phyloP scores from a whole-genome alignment of 2,888 invertebrate genomes.

The Melipona beecheii region DNA sequence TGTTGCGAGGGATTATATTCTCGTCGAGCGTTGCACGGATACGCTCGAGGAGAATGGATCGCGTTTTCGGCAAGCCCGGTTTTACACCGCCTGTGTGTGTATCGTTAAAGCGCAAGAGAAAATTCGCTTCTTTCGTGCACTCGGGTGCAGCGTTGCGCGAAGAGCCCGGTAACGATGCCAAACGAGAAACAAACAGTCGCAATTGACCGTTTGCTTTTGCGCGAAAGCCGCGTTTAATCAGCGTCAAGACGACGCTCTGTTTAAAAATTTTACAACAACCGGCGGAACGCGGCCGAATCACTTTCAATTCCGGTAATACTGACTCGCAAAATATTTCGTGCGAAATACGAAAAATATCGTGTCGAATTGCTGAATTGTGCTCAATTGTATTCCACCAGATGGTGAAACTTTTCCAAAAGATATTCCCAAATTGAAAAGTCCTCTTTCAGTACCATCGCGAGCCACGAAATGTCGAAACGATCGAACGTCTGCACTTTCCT shows the following conservation, averaged over 20 bases:
- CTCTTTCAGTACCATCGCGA: too few relatives aligned
- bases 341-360: neutral
- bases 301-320: neutral
- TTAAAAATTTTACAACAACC: conserved; percentile 12
- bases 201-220: conserved; percentile 37
- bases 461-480: neutral
- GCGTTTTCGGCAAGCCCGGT: neutral
- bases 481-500: neutral
- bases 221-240: conserved; percentile 27
- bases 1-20: neutral
- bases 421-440: neutral
- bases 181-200: conserved; percentile 51
- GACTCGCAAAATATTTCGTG: too few relatives aligned
- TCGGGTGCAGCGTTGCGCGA: conserved; percentile 21
- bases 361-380: too few relatives aligned
- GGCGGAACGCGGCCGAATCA: neutral
- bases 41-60: neutral
- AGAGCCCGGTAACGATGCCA: conserved; percentile 28
- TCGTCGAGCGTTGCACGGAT: neutral
- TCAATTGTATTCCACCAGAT: neutral
- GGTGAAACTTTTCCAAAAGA: neutral
- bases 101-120: neutral
- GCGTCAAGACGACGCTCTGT: conserved; percentile 21
- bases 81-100: conserved; percentile 4
- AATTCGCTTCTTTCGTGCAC: conserved; percentile 14